Evolutionary conservation across 2,888 invertebrate species (phyloP).

Genomic region (Caenorhabditis plicata): DNA sequence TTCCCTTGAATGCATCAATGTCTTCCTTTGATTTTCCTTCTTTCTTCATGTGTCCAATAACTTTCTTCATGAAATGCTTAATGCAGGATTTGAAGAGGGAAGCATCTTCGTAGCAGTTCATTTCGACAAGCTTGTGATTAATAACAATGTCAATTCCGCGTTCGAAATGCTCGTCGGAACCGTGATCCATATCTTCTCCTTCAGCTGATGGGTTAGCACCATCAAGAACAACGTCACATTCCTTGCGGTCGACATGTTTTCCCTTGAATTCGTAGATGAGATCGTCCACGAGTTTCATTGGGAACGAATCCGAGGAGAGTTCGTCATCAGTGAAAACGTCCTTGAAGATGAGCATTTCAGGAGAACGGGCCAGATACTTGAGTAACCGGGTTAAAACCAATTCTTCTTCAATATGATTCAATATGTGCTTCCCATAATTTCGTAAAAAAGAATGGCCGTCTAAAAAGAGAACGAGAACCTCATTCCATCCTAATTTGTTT

Average conservation of each 20-base stretch:
- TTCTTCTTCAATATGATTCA: too few relatives aligned
- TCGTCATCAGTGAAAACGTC: constrained; percentile 95
- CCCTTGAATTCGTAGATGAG: constrained; percentile 83
- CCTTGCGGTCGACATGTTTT: constrained; percentile 68
- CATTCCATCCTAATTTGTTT: too few relatives aligned
- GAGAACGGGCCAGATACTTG: constrained; percentile 36
- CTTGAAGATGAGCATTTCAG: constrained; percentile 88
- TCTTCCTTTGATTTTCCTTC: constrained; percentile 61
- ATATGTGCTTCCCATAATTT: too few relatives aligned
- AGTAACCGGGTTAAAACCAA: too few relatives aligned
- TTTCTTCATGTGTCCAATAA: constrained; percentile 69
- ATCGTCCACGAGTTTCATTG: constrained; percentile 86
- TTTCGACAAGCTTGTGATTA: constrained; percentile 75
- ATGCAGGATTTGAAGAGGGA: constrained; percentile 82
- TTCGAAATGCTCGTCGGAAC: constrained; percentile 71
- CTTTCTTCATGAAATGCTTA: constrained; percentile 95
- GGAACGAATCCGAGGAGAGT: constrained; percentile 95
- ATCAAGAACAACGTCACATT: constrained; percentile 78
- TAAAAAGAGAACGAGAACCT: too few relatives aligned
- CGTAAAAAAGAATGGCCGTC: too few relatives aligned
- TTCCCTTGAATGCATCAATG: constrained; percentile 63
- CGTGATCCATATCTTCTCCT: constrained; percentile 75
- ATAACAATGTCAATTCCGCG: constrained; percentile 89
- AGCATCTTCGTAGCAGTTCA: constrained; percentile 79
- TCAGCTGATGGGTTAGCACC: constrained; percentile 94